phyloP scores from a whole-genome alignment of 2,113 vertebrate genomes.

The Thinocorus orbignyianus region DNA sequence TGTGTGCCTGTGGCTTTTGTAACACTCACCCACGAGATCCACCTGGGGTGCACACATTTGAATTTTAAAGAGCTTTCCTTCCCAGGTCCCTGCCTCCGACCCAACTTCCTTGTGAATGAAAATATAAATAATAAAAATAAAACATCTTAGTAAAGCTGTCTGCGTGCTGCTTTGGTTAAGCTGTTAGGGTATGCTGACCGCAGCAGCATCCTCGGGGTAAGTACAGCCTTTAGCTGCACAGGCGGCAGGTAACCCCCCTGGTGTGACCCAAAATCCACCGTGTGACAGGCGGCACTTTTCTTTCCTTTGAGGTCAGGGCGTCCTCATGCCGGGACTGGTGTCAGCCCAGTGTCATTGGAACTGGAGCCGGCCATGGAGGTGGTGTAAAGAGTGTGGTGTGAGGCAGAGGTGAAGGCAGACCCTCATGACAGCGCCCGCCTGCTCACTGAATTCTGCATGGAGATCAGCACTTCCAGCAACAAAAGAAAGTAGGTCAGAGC shows the following conservation, averaged over 20 bases:
- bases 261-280: background rate
- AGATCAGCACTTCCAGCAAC: slow-evolving; percentile 78
- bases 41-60: background rate
- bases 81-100: background rate
- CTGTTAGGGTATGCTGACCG: background rate
- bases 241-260: background rate
- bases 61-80: slow-evolving; percentile 27
- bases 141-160: background rate
- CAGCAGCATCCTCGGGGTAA: background rate
- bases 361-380: background rate
- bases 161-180: background rate
- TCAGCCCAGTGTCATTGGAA: background rate
- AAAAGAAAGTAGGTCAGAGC: slow-evolving; percentile 80
- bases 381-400: background rate
- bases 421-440: slow-evolving; percentile 16
- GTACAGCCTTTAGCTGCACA: background rate
- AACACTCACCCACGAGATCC: background rate
- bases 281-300: background rate
- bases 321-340: background rate
- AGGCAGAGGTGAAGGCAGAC: slow-evolving; percentile 14
- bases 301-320: background rate
- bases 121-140: background rate
- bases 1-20: background rate
- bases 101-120: background rate
- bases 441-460: slow-evolving; percentile 66